Evolutionary conservation across 2,888 invertebrate genomes (phyloP).

Genomic region (Axea sp.): DNA sequence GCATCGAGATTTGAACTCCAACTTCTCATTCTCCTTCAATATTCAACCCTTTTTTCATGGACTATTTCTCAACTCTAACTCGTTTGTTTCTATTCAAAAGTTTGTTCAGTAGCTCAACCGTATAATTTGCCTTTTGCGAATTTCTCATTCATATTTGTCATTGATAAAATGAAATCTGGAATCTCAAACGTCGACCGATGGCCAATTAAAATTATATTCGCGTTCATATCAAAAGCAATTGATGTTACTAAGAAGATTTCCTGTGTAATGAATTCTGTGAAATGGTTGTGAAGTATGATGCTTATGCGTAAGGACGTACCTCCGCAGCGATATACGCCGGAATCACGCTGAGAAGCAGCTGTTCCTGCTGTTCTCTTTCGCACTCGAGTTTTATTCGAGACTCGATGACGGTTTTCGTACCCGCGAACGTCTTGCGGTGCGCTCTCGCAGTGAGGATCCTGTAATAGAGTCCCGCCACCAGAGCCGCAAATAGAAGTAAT

Average conservation of each 20-base stretch:
- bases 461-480: constrained; percentile 92
- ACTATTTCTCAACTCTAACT: too few species aligned
- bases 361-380: constrained; percentile 95
- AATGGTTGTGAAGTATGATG: constrained; percentile 16
- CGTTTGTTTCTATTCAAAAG: too few species aligned
- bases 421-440: constrained; percentile 92
- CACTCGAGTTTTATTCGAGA: constrained; percentile 95
- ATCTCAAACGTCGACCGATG: too few species aligned
- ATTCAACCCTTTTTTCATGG: too few species aligned
- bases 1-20: too few species aligned
- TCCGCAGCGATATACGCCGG: constrained; percentile 97
- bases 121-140: too few species aligned
- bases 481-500: constrained; percentile 88
- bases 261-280: constrained; percentile 15
- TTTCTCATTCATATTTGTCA: too few species aligned
- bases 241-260: constrained; percentile 12
- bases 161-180: too few species aligned
- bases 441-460: constrained; percentile 92
- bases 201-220: too few species aligned
- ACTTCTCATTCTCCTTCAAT: too few species aligned
- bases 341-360: constrained; percentile 93
- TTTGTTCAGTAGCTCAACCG: too few species aligned
- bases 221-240: too few species aligned
- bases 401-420: constrained; percentile 93
- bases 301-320: constrained; percentile 81